A percentile compares a stretch with the other conserved stretches of the same genome.
These are phyloP conservation scores for Diadegma fenestrale DNA, from an alignment of 2,888 invertebrate genomes.

Conservation along the genomic window DNA sequence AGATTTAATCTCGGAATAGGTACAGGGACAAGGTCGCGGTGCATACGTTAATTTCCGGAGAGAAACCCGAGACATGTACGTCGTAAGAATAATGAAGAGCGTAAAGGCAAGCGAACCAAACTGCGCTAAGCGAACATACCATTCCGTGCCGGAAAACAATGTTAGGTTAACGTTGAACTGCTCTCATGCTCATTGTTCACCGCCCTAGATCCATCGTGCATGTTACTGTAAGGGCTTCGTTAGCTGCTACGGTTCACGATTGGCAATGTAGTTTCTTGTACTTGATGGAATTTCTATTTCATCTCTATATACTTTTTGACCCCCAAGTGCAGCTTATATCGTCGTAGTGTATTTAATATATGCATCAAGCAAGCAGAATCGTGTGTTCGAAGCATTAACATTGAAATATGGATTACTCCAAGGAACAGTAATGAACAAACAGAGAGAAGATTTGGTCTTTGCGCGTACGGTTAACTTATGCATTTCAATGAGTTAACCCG, in stretches of 20 bases:
- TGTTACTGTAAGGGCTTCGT: slow-evolving; percentile 41
- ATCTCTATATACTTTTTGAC: neutral
- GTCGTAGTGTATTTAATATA: neutral
- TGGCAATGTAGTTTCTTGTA: slow-evolving; percentile 30
- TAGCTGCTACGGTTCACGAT: slow-evolving; percentile 35
- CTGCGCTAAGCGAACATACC: slow-evolving; percentile 21
- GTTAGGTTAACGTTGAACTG: slow-evolving; percentile 46
- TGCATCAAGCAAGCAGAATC: neutral
- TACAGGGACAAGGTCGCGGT: neutral
- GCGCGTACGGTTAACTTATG: neutral
- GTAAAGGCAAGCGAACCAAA: neutral
- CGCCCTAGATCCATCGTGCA: slow-evolving; percentile 39
- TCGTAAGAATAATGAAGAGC: slow-evolving; percentile 12
- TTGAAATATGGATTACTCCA: neutral
- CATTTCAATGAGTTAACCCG: neutral
- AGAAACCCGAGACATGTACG: slow-evolving; percentile 20
- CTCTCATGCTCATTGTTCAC: slow-evolving; percentile 51
- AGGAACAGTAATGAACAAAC: neutral
- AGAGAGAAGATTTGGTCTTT: neutral
- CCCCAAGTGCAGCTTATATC: neutral
- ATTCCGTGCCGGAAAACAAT: slow-evolving; percentile 57
- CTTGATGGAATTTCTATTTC: slow-evolving; percentile 51
- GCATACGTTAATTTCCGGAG: neutral
- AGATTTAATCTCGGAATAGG: neutral
- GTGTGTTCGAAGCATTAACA: slow-evolving; percentile 3